Percentiles rank a stretch among this genome's conserved stretches.
phyloP scores from a whole-genome alignment of 2,113 vertebrate species.

The Vulpes lagopus region DNA sequence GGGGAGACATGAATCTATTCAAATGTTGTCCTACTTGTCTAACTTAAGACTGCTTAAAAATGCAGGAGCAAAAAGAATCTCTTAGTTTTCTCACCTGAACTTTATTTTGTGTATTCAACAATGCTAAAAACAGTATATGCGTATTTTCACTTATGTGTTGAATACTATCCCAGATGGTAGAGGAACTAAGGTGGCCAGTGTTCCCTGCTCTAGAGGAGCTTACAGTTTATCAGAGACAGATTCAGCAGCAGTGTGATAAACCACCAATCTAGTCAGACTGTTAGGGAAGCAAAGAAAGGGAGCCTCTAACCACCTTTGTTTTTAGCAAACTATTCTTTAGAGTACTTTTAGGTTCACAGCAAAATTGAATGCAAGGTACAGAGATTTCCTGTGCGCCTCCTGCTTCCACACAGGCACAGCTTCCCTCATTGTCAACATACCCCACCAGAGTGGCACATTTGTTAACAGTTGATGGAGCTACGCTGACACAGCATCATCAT shows the following conservation, averaged over 20 bases:
- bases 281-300: conserved; percentile 8
- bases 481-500: not conserved
- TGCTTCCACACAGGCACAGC: not conserved
- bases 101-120: conserved; percentile 50
- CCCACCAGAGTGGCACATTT: not conserved
- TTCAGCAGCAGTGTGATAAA: not conserved
- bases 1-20: conserved; percentile 49
- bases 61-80: not conserved
- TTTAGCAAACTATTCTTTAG: not conserved
- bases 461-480: not conserved
- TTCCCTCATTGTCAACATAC: not conserved
- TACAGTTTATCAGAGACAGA: not conserved
- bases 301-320: conserved; percentile 45
- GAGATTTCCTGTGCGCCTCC: not conserved
- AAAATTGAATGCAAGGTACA: not conserved
- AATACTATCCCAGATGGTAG: not conserved
- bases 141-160: not conserved
- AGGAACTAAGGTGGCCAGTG: not conserved
- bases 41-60: conserved; percentile 66
- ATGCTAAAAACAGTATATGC: not conserved
- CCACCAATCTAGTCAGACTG: not conserved
- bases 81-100: conserved; percentile 41
- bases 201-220: not conserved
- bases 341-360: not conserved
- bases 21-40: conserved; percentile 45